Base-by-base conservation (phyloP, 2,113 vertebrate genomes). In the Pseudonaja textilis region DNA sequence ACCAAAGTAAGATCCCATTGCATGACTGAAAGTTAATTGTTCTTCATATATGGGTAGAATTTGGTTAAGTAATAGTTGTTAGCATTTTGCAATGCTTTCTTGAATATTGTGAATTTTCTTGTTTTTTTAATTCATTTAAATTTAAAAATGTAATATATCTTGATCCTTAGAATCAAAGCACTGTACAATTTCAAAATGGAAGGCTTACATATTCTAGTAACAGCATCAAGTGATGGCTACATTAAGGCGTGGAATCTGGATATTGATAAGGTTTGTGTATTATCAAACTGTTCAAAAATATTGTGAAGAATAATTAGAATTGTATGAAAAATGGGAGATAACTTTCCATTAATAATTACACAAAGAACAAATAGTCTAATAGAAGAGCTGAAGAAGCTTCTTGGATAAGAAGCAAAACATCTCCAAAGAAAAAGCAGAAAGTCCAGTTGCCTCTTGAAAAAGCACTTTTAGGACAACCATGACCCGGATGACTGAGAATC, bases 221-320 rank as follows among this genome's bases (percentile, higher is more conserved):
- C 99, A 5, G 99, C 99, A 22, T 99, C 99, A 3, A 99, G 98
- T 61, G 99, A 99, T 22, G 99, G 99, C 64, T 99, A 98, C 95
- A 98, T 99, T 97, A 99, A 99, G 97, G 96, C 99, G 97, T 99
- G 99, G 99, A 98, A 98, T 86, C 95, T 99, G 45, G 91, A 97
- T 89, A 95, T 98, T 47, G 97, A 98, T 88, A 97, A 99, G 98
- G 99, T 98, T 87, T 34, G 97, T 96, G 61, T 92, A 1, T 64
- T 85, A n/a, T 54, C 10, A n/a, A 61, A n/a, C 7, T 85, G 45
- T n/a, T 16, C 91, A 10, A 85, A 12, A 12, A 11, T 5, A 89
- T 29, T 86, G 29, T n/a, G n/a, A 81, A 92, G 56, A 89, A 52
- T 88, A 93, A 0, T 39, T 69, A 90, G 87, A 20, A 29, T 22